Base-by-base conservation (phyloP, 2,113 vertebrate species). In the Bostrychus sinensis region DNA sequence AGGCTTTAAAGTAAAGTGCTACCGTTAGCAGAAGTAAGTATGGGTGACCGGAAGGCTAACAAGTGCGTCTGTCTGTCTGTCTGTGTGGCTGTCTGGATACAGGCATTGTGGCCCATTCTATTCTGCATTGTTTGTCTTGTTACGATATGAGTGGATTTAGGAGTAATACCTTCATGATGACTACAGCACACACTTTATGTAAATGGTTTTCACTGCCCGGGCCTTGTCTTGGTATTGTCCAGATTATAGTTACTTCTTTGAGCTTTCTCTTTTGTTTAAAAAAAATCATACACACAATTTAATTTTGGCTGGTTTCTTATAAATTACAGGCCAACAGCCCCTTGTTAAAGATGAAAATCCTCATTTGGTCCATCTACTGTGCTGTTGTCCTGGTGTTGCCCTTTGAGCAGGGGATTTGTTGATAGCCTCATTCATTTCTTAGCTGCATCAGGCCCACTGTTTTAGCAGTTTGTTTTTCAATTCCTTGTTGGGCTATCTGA, bases 1-100 rank as follows among this genome's bases (percentile, higher is more conserved):
- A 69, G 75, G 85, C 78, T 89, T 86, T 82, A 88, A 91, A 91
- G 87, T 92, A 91, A 92, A 91, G 89, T 92, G 91, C 90, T 86
- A 56, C 62, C 72, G 77, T 88, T 75, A 75, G 91, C 91, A 92
- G 83, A 91, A 88, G 77, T 66, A 56, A 45, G 51, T 77, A 62
- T 67, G 80, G 85, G 87, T 90, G 90, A 90, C 87, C 83, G 66
- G 76, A 87, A 89, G 90, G 88, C 89, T 90, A 89, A 92, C 88
- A 88, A 84, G 79, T 84, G 78, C 76, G 75, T 72, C 68, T 55
- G 70, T 64, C 59, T 66, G 68, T 70, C 66, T 62, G 51, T 41
- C 23, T 67, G 54, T 59, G 9, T 41, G 28, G 36, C 30, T 66
- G 68, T 65, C 57, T 70, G 78, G 82, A 65, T 68, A 57, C 12